These are phyloP conservation scores for Conchocele bisecta DNA, from an alignment of 2,888 invertebrate genomes.

Conservation along the genomic window DNA sequence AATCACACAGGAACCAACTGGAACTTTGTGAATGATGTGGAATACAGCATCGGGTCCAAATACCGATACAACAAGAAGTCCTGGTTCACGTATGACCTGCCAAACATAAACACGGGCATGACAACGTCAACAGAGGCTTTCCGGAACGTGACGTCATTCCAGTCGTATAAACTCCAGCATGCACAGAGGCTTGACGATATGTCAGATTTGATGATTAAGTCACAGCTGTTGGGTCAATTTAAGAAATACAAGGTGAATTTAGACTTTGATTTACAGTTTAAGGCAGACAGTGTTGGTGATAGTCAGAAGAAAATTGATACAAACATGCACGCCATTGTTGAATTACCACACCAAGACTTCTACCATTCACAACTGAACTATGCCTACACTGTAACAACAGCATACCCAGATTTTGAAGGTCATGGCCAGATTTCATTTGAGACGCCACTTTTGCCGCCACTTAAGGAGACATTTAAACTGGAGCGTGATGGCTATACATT, in stretches of 20 bases:
- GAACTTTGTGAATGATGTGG: slow-evolving; percentile 17
- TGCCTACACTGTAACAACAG: too few relatives aligned
- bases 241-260: slow-evolving; percentile 15
- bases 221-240: slow-evolving; percentile 20
- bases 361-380: slow-evolving; percentile 7
- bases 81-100: slow-evolving; percentile 28
- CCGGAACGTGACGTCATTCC: too few relatives aligned
- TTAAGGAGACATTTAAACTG: background rate
- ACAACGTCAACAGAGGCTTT: too few relatives aligned
- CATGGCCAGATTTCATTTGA: too few relatives aligned
- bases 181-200: too few relatives aligned
- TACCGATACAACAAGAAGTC: slow-evolving; percentile 26
- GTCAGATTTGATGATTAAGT: too few relatives aligned
- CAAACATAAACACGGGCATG: too few relatives aligned
- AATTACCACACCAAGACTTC: slow-evolving; percentile 23
- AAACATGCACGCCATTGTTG: slow-evolving; percentile 7
- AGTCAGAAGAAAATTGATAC: background rate
- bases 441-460: too few relatives aligned
- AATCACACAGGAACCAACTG: slow-evolving; percentile 29
- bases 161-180: too few relatives aligned
- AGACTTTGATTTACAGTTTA: slow-evolving; percentile 20
- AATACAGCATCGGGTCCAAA: slow-evolving; percentile 30
- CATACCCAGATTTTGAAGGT: too few relatives aligned
- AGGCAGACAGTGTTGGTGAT: background rate
- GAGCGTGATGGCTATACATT: background rate